Evolutionary conservation across 2,888 invertebrate species (phyloP).

Genomic region (Choreutis nemorana): DNA sequence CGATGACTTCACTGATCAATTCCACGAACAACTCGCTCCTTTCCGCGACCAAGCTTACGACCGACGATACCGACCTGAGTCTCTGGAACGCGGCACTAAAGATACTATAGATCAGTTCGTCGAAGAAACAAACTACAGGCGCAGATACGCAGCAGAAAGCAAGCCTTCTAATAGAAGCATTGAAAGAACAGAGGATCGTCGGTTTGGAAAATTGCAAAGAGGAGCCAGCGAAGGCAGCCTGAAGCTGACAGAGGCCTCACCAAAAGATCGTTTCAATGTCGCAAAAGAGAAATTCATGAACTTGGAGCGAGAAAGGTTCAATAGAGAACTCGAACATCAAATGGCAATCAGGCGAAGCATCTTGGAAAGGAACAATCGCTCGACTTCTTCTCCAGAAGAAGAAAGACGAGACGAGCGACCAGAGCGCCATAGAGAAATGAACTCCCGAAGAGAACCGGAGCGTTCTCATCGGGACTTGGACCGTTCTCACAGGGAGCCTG

Average conservation of each 20-base stretch:
- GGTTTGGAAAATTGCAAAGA: constrained; percentile 47
- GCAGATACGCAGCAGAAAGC: constrained; percentile 57
- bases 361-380: constrained; percentile 59
- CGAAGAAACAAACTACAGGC: constrained; percentile 47
- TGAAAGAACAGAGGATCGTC: constrained; percentile 52
- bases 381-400: constrained; percentile 63
- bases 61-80: constrained; percentile 52
- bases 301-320: constrained; percentile 75
- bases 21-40: constrained; percentile 44
- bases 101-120: constrained; percentile 45
- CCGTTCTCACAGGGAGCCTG: constrained; percentile 37
- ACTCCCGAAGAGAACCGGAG: constrained; percentile 52
- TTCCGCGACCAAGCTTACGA: constrained; percentile 46
- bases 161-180: constrained; percentile 54
- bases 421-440: constrained; percentile 46
- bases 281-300: constrained; percentile 87
- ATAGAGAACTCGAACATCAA: constrained; percentile 61
- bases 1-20: constrained; percentile 26
- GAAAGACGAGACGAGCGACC: constrained; percentile 58
- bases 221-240: constrained; percentile 55
- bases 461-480: constrained; percentile 49
- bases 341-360: constrained; percentile 60
- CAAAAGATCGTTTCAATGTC: constrained; percentile 83
- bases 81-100: constrained; percentile 37
- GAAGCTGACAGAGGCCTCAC: constrained; percentile 59